Base-by-base conservation (phyloP, 1,140 invertebrate species). In the Lasioglossum baleicum region DNA sequence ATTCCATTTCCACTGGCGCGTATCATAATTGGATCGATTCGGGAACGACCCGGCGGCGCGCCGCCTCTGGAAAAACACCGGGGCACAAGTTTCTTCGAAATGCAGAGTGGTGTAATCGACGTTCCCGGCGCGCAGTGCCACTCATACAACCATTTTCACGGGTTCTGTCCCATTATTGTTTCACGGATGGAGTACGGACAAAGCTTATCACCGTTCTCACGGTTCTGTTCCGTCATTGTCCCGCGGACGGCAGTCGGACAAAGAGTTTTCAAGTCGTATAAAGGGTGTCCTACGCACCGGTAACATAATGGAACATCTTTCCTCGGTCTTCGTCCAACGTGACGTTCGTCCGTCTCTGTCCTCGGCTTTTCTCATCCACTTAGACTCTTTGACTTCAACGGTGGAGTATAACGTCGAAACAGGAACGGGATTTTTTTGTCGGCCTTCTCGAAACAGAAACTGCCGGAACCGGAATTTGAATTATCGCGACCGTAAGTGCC, bases 191-290 rank as follows among this genome's bases (percentile, higher is more conserved):
- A 56, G 40, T n/a, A 22, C 22, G 76, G 26, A 80, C 77, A 80
- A 80, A 75, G 71, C 70, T 56, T 68, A 75, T 73, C 77, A 66
- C 64, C 53, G 77, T 80, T 80, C 75, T 67, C 77, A 80, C 77
- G 71, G 71, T 75, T 75, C 26, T 58, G 53, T 61, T 75, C 26
- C 42, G 51, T 66, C 71, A 80, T 80, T 80, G 77, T 80, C 11
- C 42, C 61, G 53, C 26, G 63, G 31, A 75, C 77, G 40, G 65
- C 53, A 26, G 20, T 15, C 40, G 71, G 63, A 80, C 77, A 80
- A 80, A 80, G 77, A 80, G 77, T 75, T 75, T 61, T 51, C 71
- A 73, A 74, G 77, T 66, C 71, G 64, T 60, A 35, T 75, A 74
- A 80, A 66, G 53, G 64, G 64, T 80, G 70, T 75, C 71, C 77